phyloP scores from a whole-genome alignment of 2,888 invertebrate species.

The Lydus trimaculatus region DNA sequence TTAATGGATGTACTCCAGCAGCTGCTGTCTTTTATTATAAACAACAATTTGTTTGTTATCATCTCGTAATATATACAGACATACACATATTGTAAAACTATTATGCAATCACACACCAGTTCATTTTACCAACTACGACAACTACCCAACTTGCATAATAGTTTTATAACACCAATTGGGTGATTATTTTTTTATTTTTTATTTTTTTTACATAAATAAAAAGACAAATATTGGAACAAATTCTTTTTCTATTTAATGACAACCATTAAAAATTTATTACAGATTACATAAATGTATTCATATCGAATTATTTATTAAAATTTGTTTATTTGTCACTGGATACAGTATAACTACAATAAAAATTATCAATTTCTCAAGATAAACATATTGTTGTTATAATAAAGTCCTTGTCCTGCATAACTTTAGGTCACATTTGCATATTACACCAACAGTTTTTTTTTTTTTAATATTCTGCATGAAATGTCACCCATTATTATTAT shows the following conservation, averaged over 20 bases:
- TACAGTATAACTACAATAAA: neutral
- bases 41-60: constrained; percentile 3
- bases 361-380: neutral
- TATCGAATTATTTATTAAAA: too few relatives aligned
- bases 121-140: neutral
- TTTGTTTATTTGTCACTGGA: too few relatives aligned
- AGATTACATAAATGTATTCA: too few relatives aligned
- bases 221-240: constrained; percentile 1
- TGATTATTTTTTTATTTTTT: neutral
- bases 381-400: neutral
- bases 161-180: constrained; percentile 3
- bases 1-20: neutral
- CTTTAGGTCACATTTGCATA: neutral
- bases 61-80: neutral
- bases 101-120: constrained; percentile 2
- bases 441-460: neutral
- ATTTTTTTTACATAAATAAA: too few relatives aligned
- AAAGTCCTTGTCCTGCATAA: neutral
- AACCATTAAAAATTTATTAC: neutral
- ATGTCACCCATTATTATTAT: neutral
- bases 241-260: neutral
- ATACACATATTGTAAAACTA: neutral
- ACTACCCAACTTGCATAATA: neutral
- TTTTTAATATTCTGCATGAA: too few relatives aligned
- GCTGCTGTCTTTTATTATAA: neutral